Base-by-base conservation (phyloP, 1,140 invertebrate species). In the Ericerus pela region DNA sequence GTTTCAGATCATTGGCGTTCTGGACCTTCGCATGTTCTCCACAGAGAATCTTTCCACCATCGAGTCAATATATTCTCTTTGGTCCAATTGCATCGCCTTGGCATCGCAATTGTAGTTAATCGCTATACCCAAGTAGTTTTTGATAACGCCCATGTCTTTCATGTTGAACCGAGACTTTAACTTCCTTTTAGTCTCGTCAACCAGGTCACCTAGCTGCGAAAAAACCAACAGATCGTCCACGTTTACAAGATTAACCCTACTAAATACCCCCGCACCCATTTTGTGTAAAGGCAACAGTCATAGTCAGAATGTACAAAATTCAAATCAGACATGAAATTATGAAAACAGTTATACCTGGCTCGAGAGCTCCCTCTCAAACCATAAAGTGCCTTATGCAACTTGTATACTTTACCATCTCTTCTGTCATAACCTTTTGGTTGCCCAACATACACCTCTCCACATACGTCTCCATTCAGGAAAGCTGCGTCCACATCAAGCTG, bases 371-470 rank as follows among this genome's bases (percentile, higher is more conserved):
- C 66, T 62, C 70, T 71, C 27, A 71, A 60, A 0, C 69, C 70
- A 66, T 72, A 71, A 1, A 72, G 31, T 26, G 64, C 63, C 61
- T 68, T 71, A 6, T 67, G 65, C 36, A 72, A 57, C 31, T 52
- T 47, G 58, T 64, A 70, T 22, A 72, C 65, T n/a, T n/a, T n/a
- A n/a, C n/a, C n/a, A n/a, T n/a, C n/a, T n/a, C n/a, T n/a, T n/a
- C n/a, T n/a, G n/a, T n/a, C n/a, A n/a, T n/a, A n/a, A n/a, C n/a
- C n/a, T n/a, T n/a, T n/a, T n/a, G n/a, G n/a, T n/a, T n/a, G n/a
- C n/a, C n/a, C n/a, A n/a, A n/a, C n/a, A n/a, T n/a, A n/a, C 58
- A 59, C 22, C 59, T 61, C 37, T 58, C 63, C 58, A 11, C 58
- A 27, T 26, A 65, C 6, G 14, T 55, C 36, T 11, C 62, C 58